Evolutionary conservation across 1,140 invertebrate genomes (phyloP).

Genomic region (Lasioglossum baleicum): DNA sequence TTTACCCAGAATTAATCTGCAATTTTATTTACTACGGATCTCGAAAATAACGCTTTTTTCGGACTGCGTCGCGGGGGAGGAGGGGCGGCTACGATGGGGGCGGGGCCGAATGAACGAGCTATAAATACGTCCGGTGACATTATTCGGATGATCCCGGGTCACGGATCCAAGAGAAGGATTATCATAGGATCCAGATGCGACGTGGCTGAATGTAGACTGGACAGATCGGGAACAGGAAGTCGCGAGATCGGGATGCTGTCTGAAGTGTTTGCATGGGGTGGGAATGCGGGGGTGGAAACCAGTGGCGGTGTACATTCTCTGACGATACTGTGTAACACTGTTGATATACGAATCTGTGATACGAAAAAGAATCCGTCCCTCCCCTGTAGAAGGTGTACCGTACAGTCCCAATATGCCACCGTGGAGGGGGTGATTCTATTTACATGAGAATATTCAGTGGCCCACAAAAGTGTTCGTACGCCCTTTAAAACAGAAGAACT

Average conservation of each 20-base stretch:
- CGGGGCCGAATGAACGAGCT: constrained; percentile 31
- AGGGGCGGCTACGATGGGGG: too few relatives aligned
- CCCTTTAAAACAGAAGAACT: too few relatives aligned
- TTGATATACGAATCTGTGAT: too few relatives aligned
- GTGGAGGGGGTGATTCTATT: too few relatives aligned
- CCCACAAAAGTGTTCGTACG: too few relatives aligned
- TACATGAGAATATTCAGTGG: too few relatives aligned
- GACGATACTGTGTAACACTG: too few relatives aligned
- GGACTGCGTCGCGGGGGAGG: background rate
- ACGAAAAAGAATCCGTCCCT: too few relatives aligned
- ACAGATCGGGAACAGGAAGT: too few relatives aligned
- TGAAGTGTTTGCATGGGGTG: constrained; percentile 47
- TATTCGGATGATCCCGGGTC: constrained; percentile 37
- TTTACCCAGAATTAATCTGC: constrained; percentile 49
- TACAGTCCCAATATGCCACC: too few relatives aligned
- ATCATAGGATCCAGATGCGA: constrained; percentile 25
- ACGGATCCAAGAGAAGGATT: constrained; percentile 46
- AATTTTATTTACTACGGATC: constrained; percentile 49
- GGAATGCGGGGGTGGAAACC: constrained; percentile 17
- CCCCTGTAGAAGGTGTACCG: too few relatives aligned
- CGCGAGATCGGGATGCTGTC: background rate
- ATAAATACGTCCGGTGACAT: constrained; percentile 46
- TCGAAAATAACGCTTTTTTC: constrained; percentile 44
- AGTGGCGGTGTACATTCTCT: constrained; percentile 62
- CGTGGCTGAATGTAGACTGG: too few relatives aligned